Conservation (phyloP, 2,113 vertebrate species). For the Lasiurus borealis region DNA sequence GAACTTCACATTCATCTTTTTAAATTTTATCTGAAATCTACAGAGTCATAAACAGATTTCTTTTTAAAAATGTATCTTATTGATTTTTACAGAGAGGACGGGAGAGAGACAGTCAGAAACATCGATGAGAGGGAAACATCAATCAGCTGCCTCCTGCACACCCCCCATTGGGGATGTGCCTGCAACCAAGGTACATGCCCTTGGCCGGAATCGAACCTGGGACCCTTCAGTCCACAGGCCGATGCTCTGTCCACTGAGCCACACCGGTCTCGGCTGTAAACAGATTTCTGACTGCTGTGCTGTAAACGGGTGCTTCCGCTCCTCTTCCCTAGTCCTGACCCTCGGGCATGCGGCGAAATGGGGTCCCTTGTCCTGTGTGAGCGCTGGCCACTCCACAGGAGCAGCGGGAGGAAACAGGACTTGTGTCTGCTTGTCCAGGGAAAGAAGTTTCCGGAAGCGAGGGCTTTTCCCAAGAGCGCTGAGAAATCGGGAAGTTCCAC, state of each 20-base stretch:
- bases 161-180: too few species aligned
- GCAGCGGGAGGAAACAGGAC: background rate
- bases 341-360: background rate
- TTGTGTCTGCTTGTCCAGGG: background rate
- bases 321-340: background rate
- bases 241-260: too few species aligned
- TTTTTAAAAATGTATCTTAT: too few species aligned
- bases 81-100: too few species aligned
- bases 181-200: too few species aligned
- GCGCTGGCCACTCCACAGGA: too few species aligned
- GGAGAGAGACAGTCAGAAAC: too few species aligned
- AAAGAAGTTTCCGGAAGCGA: background rate
- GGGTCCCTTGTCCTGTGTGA: background rate
- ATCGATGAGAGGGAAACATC: too few species aligned
- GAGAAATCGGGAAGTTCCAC: background rate
- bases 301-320: rapidly evolving
- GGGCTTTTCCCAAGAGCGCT: background rate
- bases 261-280: too few species aligned
- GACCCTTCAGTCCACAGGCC: too few species aligned
- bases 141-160: too few species aligned
- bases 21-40: background rate
- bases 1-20: constrained; percentile 21
- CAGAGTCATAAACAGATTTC: background rate
- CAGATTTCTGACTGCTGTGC: background rate
- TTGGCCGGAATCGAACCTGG: too few species aligned